Conservation (phyloP, 2,888 invertebrate genomes). For the Hedychridium roseum region DNA sequence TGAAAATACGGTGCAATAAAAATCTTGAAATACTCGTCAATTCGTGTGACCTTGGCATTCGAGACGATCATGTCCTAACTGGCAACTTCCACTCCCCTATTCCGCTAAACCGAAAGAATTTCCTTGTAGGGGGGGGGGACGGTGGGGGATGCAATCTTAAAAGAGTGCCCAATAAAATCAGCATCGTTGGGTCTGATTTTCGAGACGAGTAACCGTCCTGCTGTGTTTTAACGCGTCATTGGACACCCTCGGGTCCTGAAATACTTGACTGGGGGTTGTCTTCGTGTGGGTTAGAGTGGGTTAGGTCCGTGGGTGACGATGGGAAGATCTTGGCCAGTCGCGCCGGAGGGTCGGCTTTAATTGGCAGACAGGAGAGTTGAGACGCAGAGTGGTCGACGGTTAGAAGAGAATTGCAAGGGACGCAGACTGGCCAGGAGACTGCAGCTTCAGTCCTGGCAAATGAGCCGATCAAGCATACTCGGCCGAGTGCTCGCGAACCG, state of each 20-base stretch:
- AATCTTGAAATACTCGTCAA: too few species aligned
- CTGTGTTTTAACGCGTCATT: constrained; percentile 32
- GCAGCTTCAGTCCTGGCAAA: constrained; percentile 28
- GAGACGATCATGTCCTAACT: too few species aligned
- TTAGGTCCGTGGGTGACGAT: constrained; percentile 8
- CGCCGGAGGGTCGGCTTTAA: constrained; percentile 29
- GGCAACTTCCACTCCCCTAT: too few species aligned
- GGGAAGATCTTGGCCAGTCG: constrained; percentile 5
- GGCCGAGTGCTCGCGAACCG: constrained; percentile 38
- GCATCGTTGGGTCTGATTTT: constrained; percentile 10
- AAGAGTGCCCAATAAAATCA: not conserved
- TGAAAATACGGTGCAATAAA: too few species aligned
- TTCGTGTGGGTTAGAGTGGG: too few species aligned
- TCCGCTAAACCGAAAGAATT: too few species aligned
- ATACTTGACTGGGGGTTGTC: constrained; percentile 5
- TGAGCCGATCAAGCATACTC: constrained; percentile 42
- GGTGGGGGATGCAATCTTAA: not conserved
- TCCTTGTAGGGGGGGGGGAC: too few species aligned
- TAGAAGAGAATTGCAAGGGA: constrained; percentile 22
- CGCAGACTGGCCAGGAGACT: constrained; percentile 19
- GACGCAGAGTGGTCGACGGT: constrained; percentile 24
- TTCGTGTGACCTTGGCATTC: too few species aligned
- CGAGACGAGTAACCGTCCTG: constrained; percentile 5
- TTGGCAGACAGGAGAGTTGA: constrained; percentile 26
- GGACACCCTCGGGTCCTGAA: constrained; percentile 15